Evolutionary conservation across 2,113 vertebrate genomes (phyloP).

Genomic region (Dicerorhinus sumatrensis): DNA sequence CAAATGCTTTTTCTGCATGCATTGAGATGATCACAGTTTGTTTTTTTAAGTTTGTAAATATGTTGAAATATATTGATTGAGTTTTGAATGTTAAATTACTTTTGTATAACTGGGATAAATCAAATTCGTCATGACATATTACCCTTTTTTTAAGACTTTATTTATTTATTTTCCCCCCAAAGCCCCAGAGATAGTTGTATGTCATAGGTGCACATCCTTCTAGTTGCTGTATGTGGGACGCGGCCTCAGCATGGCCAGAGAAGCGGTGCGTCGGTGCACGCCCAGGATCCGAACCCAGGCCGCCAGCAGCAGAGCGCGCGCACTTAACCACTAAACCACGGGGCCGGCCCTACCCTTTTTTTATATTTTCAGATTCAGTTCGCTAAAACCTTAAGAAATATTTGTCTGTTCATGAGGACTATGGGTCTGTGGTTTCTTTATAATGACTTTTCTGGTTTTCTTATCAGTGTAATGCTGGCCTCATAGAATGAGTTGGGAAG

Average conservation of each 20-base stretch:
- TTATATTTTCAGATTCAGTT: background rate
- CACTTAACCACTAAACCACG: too few relatives aligned
- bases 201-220: too few relatives aligned
- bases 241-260: too few relatives aligned
- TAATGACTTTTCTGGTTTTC: background rate
- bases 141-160: background rate
- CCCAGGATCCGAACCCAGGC: too few relatives aligned
- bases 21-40: background rate
- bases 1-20: background rate
- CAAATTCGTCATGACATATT: background rate
- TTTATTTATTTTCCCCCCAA: too few relatives aligned
- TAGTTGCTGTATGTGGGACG: too few relatives aligned
- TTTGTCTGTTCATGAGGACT: background rate
- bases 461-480: background rate
- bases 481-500: background rate
- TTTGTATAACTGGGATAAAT: background rate
- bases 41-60: background rate
- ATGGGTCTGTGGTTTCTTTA: background rate
- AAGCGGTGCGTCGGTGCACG: too few relatives aligned
- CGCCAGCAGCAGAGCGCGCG: too few relatives aligned
- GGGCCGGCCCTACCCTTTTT: too few relatives aligned
- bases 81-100: background rate
- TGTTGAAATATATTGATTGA: background rate
- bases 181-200: too few relatives aligned
- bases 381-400: background rate